Evolutionary conservation across 2,113 vertebrate species (phyloP).

Genomic region (Onychostoma macrolepis): DNA sequence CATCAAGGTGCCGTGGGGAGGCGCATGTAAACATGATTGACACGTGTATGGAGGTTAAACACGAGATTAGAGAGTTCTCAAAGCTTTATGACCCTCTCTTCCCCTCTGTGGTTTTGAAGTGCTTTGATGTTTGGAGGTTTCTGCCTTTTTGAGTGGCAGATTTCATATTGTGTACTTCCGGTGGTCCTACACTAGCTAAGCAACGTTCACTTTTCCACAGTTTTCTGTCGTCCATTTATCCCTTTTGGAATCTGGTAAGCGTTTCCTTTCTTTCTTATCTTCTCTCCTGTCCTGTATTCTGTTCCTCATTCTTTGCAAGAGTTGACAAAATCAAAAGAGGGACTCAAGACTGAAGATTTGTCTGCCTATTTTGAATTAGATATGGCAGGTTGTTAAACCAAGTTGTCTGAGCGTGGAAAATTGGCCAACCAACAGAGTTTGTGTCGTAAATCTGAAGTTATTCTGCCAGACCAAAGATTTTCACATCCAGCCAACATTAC

Average conservation of each 20-base stretch:
- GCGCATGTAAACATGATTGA: conserved; percentile 16
- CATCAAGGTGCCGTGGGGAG: not conserved
- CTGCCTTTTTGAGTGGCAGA: not conserved
- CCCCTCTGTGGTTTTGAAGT: not conserved
- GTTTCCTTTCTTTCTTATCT: conserved; percentile 6
- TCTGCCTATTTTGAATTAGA: conserved; percentile 34
- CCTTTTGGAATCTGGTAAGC: not conserved
- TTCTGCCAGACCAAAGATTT: conserved; percentile 21
- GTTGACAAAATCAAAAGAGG: conserved; percentile 26
- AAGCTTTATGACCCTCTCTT: conserved; percentile 11
- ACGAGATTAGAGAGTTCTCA: conserved; percentile 5
- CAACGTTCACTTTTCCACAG: not conserved
- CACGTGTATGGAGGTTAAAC: conserved; percentile 8
- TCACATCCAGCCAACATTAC: conserved; percentile 16
- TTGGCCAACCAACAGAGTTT: conserved; percentile 25
- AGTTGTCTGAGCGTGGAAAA: conserved; percentile 43
- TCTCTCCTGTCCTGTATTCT: not conserved
- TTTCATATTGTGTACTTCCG: not conserved
- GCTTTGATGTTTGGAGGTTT: conserved; percentile 1
- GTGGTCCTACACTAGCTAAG: not conserved
- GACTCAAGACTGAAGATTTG: not conserved
- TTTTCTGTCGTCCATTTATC: not conserved
- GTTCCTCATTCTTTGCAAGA: not conserved
- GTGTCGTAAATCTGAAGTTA: conserved; percentile 14
- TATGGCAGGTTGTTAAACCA: conserved; percentile 52